Percentiles rank a stretch among this genome's conserved stretches.
phyloP scores from a whole-genome alignment of 1,140 invertebrate species.

The Papilio glaucus region DNA sequence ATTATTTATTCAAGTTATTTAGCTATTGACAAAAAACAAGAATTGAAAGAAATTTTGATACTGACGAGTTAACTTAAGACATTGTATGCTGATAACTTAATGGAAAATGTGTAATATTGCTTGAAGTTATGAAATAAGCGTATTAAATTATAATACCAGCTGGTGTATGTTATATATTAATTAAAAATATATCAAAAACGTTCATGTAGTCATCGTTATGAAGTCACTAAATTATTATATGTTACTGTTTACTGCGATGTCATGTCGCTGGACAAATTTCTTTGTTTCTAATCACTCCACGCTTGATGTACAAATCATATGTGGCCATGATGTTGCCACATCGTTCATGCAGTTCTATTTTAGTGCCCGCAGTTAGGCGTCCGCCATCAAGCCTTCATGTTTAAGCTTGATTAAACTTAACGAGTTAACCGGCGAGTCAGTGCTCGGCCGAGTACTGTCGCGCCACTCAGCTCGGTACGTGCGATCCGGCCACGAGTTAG shows the following conservation, averaged over 20 bases:
- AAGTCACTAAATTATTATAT: slow-evolving; percentile 77
- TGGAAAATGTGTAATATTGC: slow-evolving; percentile 18
- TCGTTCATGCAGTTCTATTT: no score
- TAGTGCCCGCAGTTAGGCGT: no score
- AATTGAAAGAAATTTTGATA: background rate
- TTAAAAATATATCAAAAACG: slow-evolving; percentile 42
- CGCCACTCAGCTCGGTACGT: no score
- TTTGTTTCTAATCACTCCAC: slow-evolving; percentile 42
- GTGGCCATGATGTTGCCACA: no score
- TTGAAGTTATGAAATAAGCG: slow-evolving; percentile 31
- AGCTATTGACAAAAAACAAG: background rate
- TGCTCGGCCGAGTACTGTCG: no score
- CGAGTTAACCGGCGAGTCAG: no score
- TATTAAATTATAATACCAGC: slow-evolving; percentile 30
- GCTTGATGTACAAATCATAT: no score
- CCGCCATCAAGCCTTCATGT: no score
- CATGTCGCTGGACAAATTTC: background rate
- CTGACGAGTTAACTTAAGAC: background rate
- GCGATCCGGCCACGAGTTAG: no score
- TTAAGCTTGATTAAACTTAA: no score
- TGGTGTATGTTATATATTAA: slow-evolving; percentile 27
- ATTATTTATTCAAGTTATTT: background rate
- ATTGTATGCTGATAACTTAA: background rate
- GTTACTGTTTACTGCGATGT: slow-evolving; percentile 59
- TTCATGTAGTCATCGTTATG: slow-evolving; percentile 61